Evolutionary conservation across 2,888 invertebrate genomes (phyloP), one percentile per base, ranked within the genome.

Genomic region (Himalopsyche japonica): DNA sequence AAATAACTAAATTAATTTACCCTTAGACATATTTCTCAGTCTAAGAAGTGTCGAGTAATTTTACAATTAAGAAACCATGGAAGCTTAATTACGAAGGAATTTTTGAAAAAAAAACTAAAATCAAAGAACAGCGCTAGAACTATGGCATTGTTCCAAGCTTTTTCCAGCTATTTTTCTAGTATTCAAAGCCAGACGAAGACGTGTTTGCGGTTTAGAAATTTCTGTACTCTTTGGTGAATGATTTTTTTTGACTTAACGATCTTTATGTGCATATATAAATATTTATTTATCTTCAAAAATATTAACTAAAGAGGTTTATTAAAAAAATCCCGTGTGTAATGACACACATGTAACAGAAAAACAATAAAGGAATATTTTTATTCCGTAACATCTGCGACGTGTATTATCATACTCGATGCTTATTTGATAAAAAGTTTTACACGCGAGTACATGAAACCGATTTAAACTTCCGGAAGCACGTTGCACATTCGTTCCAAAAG

Each of bases 371-470:
- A 27, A 77, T 77, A 10, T 77, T 24, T 79, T 79, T 79, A 47
- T 24, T 47, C 79, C 27, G 81, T 47, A 76, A 76, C 81, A 76
- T 81, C 76, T 81, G 81, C 30, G 27, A 15, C 15, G 76, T n/a
- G 34, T 47, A 81, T 47, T 81, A 70, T 81, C 76, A 47, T 47
- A 76, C 76, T 27, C 76, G 49, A 34, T 24, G n/a, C 82, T 57
- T 57, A 82, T 47, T 30, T 48, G 43, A 30, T 18, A 27, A 82
- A 82, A 78, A 79, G 8, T 70, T 57, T 84, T 20, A 77, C 78
- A 43, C 12, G 43, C 70, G 76, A 83, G 79, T 57, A 70, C 80
- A 57, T 82, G 85, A 70, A 84, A 84, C 34, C 84, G 84, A 84
- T 84, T 82, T 80, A 82, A 82, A 85, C 82, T 82, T 76, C 30